Evolutionary conservation across 2,888 invertebrate genomes (phyloP).

Genomic region (Unio delphinus): DNA sequence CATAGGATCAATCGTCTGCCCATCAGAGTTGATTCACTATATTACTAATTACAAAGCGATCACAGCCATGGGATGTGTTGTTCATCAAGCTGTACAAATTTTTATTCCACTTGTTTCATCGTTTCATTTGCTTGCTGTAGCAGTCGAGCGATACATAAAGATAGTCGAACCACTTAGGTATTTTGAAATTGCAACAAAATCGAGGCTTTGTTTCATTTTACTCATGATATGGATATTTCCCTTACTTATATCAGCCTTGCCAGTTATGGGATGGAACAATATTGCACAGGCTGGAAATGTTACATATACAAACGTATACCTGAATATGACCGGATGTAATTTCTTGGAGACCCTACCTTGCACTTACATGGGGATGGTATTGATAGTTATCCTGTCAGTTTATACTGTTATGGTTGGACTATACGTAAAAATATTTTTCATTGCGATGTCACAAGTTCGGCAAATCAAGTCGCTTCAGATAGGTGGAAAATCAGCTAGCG

Average conservation of each 20-base stretch:
- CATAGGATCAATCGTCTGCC: neutral
- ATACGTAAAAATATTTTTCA: neutral
- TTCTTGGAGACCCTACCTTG: slow-evolving; percentile 1
- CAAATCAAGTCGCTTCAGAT: neutral
- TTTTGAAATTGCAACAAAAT: neutral
- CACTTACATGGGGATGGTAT: neutral
- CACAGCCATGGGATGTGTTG: neutral
- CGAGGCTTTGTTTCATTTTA: neutral
- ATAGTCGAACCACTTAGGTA: neutral
- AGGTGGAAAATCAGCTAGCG: neutral
- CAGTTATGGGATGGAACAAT: neutral
- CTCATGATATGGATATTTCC: neutral
- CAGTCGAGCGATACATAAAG: neutral
- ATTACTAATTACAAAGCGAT: neutral
- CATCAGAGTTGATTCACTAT: neutral
- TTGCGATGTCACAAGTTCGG: neutral
- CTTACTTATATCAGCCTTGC: neutral
- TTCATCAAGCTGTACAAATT: neutral
- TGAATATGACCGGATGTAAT: neutral
- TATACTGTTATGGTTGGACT: neutral
- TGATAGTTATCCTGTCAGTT: neutral
- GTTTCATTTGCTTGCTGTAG: neutral
- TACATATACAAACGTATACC: neutral
- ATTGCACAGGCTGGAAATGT: neutral
- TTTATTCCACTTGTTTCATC: slow-evolving; percentile 1